Percentiles rank a stretch among this genome's conserved stretches.
phyloP scores from a whole-genome alignment of 2,888 invertebrate genomes.

The Anthophora plumipes region DNA sequence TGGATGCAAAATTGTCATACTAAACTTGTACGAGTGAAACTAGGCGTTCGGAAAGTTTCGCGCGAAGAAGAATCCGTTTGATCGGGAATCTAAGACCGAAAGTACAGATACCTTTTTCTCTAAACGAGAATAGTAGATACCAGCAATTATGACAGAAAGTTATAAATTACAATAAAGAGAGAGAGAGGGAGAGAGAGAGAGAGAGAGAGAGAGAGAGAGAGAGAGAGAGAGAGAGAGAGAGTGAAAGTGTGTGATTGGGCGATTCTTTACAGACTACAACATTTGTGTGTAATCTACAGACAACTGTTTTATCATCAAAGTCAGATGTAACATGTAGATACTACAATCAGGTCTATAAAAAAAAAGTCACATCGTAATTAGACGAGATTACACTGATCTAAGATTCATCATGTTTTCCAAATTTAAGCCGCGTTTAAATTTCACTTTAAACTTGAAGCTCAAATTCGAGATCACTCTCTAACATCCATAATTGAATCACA shows the following conservation, averaged over 20 bases:
- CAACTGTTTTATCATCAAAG: conserved; percentile 67
- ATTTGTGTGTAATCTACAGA: conserved; percentile 70
- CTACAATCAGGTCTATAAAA: conserved; percentile 64
- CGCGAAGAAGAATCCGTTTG: conserved; percentile 49
- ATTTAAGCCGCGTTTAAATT: conserved; percentile 62
- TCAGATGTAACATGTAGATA: conserved; percentile 64
- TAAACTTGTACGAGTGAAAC: conserved; percentile 52
- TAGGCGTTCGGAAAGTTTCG: conserved; percentile 46
- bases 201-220: conserved; percentile 55
- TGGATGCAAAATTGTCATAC: conserved; percentile 55
- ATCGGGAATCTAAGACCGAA: conserved; percentile 50
- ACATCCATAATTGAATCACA: conserved; percentile 68
- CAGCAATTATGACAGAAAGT: conserved; percentile 58
- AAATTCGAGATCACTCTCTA: conserved; percentile 64
- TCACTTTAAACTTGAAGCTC: conserved; percentile 65
- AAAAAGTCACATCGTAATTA: conserved; percentile 56
- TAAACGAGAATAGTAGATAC: conserved; percentile 56
- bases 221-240: conserved; percentile 61
- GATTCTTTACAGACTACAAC: conserved; percentile 59
- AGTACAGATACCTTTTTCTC: conserved; percentile 41
- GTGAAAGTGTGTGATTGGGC: conserved; percentile 51
- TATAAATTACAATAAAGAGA: conserved; percentile 62
- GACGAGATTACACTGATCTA: conserved; percentile 64
- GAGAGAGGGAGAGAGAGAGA: conserved; percentile 61
- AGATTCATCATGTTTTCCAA: conserved; percentile 47